Evolutionary conservation across 2,797 vertebrate genomes (phyloP).

Genomic region (Antrozous pallidus): DNA sequence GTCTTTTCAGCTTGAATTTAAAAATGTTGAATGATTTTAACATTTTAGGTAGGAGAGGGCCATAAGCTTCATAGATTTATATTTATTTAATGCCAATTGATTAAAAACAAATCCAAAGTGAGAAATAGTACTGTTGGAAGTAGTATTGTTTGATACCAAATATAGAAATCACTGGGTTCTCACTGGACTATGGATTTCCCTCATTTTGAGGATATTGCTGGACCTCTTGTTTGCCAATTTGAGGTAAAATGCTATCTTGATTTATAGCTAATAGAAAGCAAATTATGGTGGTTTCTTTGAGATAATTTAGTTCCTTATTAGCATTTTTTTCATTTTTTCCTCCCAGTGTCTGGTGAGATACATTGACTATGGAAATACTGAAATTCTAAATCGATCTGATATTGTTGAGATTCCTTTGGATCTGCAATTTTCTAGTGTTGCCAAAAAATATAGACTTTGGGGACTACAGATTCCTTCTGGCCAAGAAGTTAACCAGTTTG

Average conservation of each 20-base stretch:
- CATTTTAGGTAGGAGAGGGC: background rate
- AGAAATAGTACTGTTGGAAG: background rate
- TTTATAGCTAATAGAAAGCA: constrained; percentile 5
- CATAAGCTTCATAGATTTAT: background rate
- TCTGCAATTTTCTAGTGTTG: constrained; percentile 78
- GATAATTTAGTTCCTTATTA: constrained; percentile 3
- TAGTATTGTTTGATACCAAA: background rate
- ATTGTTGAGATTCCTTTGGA: constrained; percentile 84
- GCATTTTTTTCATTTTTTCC: constrained; percentile 28
- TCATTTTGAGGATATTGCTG: constrained; percentile 21
- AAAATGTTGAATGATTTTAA: constrained; percentile 37
- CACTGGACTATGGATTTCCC: background rate
- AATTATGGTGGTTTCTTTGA: background rate
- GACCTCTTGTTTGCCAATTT: constrained; percentile 26
- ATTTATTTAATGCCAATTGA: background rate
- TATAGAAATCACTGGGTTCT: background rate
- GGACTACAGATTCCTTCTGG: constrained; percentile 79
- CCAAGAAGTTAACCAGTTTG: constrained; percentile 80
- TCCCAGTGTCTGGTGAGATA: constrained; percentile 82
- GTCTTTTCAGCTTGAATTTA: constrained; percentile 38
- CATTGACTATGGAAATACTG: constrained; percentile 87
- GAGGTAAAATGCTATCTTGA: background rate
- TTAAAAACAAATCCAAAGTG: background rate
- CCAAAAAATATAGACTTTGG: constrained; percentile 85
- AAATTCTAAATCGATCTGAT: constrained; percentile 81